A percentile compares a stretch with the other conserved stretches of the same genome.
These are phyloP conservation scores for Epizoanthus ramosus DNA, from an alignment of 92 coral and sea anemone species.

Conservation along the genomic window DNA sequence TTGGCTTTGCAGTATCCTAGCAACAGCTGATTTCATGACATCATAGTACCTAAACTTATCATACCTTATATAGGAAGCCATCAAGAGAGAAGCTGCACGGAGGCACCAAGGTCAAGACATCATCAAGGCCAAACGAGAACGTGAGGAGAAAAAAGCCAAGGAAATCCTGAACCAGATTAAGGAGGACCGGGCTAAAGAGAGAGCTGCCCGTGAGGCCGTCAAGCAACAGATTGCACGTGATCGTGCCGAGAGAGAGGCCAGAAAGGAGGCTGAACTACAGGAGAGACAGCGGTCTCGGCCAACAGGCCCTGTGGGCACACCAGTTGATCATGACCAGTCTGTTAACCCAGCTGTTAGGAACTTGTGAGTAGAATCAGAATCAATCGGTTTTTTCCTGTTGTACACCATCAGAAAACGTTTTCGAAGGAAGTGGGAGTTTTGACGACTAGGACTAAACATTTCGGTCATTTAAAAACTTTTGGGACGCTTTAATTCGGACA, in stretches of 20 bases:
- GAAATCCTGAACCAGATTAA: constrained; percentile 80
- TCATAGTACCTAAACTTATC: background rate
- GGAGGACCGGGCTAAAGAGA: constrained; percentile 83
- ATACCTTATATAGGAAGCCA: constrained; percentile 55
- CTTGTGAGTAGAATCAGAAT: constrained; percentile 12
- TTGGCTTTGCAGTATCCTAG: no score
- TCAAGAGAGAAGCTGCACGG: constrained; percentile 68
- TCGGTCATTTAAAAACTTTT: no score
- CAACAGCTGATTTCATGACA: no score
- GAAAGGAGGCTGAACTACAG: constrained; percentile 68
- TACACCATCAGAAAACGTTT: background rate
- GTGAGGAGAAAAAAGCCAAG: constrained; percentile 77
- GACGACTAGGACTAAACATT: background rate
- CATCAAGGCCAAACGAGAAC: constrained; percentile 68
- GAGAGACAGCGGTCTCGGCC: constrained; percentile 67
- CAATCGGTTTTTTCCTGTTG: background rate
- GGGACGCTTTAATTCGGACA: no score
- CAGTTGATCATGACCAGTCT: background rate
- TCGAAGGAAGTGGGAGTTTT: background rate
- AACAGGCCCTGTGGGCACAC: background rate
- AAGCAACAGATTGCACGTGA: constrained; percentile 89
- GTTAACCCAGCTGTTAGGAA: constrained; percentile 24
- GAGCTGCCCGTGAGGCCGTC: constrained; percentile 87
- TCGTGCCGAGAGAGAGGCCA: constrained; percentile 88
- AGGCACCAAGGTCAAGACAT: constrained; percentile 80